Evolutionary conservation across 2,113 vertebrate genomes (phyloP).

Genomic region (Elaphurus davidianus): DNA sequence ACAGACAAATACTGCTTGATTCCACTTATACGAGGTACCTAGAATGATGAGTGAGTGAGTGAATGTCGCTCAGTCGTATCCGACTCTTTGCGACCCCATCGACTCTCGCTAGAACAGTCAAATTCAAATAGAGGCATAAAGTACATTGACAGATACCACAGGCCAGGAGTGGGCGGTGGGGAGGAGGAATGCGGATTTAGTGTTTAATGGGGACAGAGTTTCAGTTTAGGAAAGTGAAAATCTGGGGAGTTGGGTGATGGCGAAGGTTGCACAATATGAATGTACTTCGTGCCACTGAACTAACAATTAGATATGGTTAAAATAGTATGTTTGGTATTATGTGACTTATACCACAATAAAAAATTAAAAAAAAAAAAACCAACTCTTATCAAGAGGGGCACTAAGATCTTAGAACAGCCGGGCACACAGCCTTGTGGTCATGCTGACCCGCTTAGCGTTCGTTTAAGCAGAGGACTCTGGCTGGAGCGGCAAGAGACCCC

Average conservation of each 20-base stretch:
- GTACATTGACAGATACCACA: background rate
- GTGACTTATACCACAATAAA: background rate
- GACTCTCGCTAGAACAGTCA: background rate
- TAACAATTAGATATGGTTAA: background rate
- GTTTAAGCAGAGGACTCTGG: too few relatives aligned
- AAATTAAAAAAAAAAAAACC: accelerated
- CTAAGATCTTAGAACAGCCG: accelerated
- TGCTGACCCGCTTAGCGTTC: accelerated
- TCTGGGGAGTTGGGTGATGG: background rate
- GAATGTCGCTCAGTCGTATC: accelerated
- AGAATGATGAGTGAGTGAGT: background rate
- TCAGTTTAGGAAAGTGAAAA: background rate
- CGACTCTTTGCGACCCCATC: background rate
- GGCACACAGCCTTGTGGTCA: accelerated
- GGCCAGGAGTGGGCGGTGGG: background rate
- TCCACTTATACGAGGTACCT: background rate
- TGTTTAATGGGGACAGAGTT: background rate
- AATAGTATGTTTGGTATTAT: background rate
- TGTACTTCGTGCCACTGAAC: background rate
- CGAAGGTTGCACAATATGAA: background rate
- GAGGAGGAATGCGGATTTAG: background rate
- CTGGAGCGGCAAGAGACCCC: accelerated
- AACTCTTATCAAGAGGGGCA: background rate
- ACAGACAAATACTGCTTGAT: background rate
- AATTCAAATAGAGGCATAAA: background rate